Conservation (phyloP, 2,888 invertebrate species). For the Yponomeuta sedellus region DNA sequence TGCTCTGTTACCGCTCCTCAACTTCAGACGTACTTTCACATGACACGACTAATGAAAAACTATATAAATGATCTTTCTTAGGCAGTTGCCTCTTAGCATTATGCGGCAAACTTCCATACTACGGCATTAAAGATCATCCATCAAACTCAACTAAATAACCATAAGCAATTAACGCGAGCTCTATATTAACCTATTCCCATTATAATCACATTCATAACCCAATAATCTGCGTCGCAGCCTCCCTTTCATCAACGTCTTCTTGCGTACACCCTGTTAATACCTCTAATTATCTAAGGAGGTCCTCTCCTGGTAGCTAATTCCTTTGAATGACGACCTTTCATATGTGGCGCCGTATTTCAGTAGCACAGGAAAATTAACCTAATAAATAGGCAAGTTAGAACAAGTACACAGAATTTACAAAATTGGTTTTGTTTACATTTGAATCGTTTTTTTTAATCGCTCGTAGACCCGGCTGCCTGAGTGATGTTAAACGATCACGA, state of each 20-base stretch:
- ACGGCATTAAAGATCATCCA: not conserved
- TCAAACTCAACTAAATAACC: not conserved
- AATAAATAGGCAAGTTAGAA: not conserved
- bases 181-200: constrained; percentile 1
- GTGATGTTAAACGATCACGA: too few species aligned
- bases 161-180: not conserved
- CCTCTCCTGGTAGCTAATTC: not conserved
- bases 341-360: not conserved
- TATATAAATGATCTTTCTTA: too few species aligned
- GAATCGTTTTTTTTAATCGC: too few species aligned
- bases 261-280: constrained; percentile 8
- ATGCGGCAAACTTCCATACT: too few species aligned
- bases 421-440: too few species aligned
- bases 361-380: not conserved
- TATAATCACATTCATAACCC: constrained; percentile 10
- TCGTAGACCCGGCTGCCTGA: too few species aligned
- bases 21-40: too few species aligned
- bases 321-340: not conserved
- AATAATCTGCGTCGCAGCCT: constrained; percentile 8
- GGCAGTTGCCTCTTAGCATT: too few species aligned
- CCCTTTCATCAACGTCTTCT: constrained; percentile 13
- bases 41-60: too few species aligned
- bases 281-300: constrained; percentile 6
- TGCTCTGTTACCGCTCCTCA: too few species aligned
- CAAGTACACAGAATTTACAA: too few species aligned